Percentiles rank a stretch among this genome's conserved stretches.
phyloP scores from a whole-genome alignment of 2,888 invertebrate species.

The Drosophila niveifrons region DNA sequence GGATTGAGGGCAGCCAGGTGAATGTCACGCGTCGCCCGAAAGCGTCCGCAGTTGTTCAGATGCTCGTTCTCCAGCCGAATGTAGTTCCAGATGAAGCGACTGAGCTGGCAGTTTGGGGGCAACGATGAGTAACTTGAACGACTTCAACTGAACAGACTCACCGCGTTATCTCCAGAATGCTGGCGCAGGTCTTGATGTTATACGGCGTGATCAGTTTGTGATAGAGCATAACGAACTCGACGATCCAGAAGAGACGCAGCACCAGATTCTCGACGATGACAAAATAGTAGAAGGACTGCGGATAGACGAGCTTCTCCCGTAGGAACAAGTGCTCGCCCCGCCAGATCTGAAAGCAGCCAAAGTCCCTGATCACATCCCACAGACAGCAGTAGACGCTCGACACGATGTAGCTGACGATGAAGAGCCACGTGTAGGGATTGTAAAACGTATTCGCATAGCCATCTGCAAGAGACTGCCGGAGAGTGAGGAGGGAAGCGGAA shows the following conservation, averaged over 20 bases:
- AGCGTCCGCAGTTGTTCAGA: conserved; percentile 98
- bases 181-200: conserved; percentile 91
- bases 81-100: conserved; percentile 99
- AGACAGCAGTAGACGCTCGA: conserved; percentile 97
- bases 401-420: conserved; percentile 92
- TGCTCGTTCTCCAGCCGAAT: conserved; percentile 99
- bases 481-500: conserved; percentile 25
- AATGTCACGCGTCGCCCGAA: conserved; percentile 98
- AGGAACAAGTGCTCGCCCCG: conserved; percentile 95
- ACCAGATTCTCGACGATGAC: conserved; percentile 98
- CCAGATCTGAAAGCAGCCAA: conserved; percentile 96
- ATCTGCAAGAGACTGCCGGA: conserved; percentile 83
- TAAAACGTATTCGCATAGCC: conserved; percentile 88
- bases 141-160: conserved; percentile 82
- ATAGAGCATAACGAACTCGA: conserved; percentile 93
- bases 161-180: conserved; percentile 95
- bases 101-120: conserved; percentile 14
- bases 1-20: conserved; percentile 94
- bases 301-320: conserved; percentile 97
- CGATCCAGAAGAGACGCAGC: conserved; percentile 95
- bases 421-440: conserved; percentile 94
- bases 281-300: conserved; percentile 93
- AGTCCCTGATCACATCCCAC: conserved; percentile 99
- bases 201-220: conserved; percentile 90
- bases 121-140: background rate